Evolutionary conservation across 2,888 invertebrate genomes (phyloP).

Genomic region (Schrankia costaestrigalis): DNA sequence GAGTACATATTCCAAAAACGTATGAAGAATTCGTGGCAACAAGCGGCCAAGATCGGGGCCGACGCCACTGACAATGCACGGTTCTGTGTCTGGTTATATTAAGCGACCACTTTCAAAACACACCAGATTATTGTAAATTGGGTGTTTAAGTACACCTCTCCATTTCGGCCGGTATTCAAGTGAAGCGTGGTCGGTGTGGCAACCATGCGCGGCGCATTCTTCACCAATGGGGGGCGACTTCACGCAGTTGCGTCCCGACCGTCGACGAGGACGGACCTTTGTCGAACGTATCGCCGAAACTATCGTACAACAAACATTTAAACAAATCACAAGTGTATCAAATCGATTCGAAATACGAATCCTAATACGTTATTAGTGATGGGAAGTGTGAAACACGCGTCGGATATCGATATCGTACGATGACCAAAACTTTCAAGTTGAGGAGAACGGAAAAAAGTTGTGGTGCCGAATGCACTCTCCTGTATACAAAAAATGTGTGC

Average conservation of each 20-base stretch:
- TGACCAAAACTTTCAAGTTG: conserved; percentile 72
- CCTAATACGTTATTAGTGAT: conserved; percentile 53
- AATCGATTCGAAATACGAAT: conserved; percentile 48
- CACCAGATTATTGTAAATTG: conserved; percentile 50
- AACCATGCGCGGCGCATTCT: conserved; percentile 79
- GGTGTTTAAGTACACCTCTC: conserved; percentile 52
- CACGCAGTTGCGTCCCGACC: conserved; percentile 72
- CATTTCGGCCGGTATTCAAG: conserved; percentile 57
- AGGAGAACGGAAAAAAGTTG: conserved; percentile 71
- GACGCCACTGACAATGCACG: conserved; percentile 76
- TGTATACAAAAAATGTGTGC: conserved; percentile 71
- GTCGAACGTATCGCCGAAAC: conserved; percentile 53
- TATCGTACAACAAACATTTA: conserved; percentile 70
- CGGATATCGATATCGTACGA: conserved; percentile 53
- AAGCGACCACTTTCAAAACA: conserved; percentile 53
- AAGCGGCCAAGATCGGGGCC: conserved; percentile 70
- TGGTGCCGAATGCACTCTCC: conserved; percentile 66
- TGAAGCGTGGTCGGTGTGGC: conserved; percentile 72
- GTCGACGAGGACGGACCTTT: conserved; percentile 55
- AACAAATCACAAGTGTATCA: conserved; percentile 63
- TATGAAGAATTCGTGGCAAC: conserved; percentile 59
- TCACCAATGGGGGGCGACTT: conserved; percentile 73
- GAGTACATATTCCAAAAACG: conserved; percentile 63
- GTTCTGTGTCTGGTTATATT: conserved; percentile 74
- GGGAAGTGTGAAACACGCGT: conserved; percentile 46